Evolutionary conservation across 2,113 vertebrate species (phyloP).

Genomic region (Nyctibius bracteatus): DNA sequence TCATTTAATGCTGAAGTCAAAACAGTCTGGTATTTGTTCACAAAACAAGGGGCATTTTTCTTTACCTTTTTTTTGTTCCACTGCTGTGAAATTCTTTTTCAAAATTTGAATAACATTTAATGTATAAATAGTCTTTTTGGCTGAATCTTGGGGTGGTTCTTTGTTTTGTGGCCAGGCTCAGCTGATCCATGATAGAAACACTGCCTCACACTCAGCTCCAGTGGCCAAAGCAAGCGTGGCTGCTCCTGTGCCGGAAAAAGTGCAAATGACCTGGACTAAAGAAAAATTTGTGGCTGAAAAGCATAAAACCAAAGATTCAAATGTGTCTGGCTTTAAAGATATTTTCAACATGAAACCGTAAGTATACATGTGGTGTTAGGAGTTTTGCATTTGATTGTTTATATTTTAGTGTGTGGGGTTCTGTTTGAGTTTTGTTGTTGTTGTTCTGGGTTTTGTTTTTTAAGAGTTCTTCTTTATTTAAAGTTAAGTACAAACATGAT

Average conservation of each 20-base stretch:
- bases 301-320: slow-evolving; percentile 78
- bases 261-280: slow-evolving; percentile 99
- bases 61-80: background rate
- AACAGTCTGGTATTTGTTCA: background rate
- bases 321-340: slow-evolving; percentile 79
- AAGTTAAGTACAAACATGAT: background rate
- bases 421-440: background rate
- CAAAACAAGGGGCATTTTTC: background rate
- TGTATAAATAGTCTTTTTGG: background rate
- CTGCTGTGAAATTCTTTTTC: background rate
- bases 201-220: slow-evolving; percentile 75
- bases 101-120: background rate
- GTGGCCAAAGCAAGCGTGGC: slow-evolving; percentile 38
- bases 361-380: slow-evolving; percentile 55
- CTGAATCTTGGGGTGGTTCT: background rate
- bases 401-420: background rate
- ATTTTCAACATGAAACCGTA: slow-evolving; percentile 97
- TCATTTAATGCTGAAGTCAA: background rate
- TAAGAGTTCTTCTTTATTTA: background rate
- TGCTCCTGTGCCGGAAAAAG: slow-evolving; percentile 73
- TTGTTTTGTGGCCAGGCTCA: slow-evolving; percentile 80
- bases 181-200: slow-evolving; percentile 94
- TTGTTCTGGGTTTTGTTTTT: background rate
- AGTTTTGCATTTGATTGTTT: background rate
- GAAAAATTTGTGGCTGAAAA: slow-evolving; percentile 87